Conservation (phyloP, 2,797 vertebrate genomes). For the Selene dorsalis region DNA sequence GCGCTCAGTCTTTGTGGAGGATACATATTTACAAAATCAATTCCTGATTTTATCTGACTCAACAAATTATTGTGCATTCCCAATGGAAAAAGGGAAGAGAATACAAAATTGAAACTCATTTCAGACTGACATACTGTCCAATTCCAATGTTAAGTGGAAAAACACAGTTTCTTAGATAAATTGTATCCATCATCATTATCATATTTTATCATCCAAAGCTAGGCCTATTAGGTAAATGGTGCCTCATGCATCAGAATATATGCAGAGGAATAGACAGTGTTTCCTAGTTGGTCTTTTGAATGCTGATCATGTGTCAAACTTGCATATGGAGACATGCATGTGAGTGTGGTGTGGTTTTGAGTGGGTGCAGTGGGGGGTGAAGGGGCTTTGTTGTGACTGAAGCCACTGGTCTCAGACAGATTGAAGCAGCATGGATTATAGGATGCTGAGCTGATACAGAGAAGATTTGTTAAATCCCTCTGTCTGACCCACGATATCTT, state of each 20-base stretch:
- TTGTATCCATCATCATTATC: neutral
- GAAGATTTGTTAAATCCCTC: conserved; percentile 77
- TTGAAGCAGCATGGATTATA: conserved; percentile 75
- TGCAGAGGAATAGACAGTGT: neutral
- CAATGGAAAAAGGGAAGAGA: conserved; percentile 1
- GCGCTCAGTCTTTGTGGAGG: neutral
- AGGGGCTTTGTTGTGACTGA: conserved; percentile 63
- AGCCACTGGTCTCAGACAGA: conserved; percentile 71
- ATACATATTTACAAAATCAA: conserved; percentile 21
- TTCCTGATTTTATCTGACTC: conserved; percentile 1
- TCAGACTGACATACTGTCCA: neutral
- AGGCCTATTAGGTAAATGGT: neutral
- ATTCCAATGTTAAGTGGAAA: conserved; percentile 1
- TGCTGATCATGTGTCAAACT: neutral
- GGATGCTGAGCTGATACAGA: conserved; percentile 69
- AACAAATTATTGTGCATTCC: neutral
- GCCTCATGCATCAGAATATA: neutral
- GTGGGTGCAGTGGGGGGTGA: neutral
- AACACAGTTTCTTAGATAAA: neutral
- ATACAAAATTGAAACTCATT: conserved; percentile 22
- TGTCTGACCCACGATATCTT: conserved; percentile 70
- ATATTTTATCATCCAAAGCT: neutral
- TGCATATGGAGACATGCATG: conserved; percentile 4
- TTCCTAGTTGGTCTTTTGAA: neutral
- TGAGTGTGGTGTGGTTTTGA: neutral